phyloP scores from a whole-genome alignment of 2,888 invertebrate species.

The Ormia ochracea region DNA sequence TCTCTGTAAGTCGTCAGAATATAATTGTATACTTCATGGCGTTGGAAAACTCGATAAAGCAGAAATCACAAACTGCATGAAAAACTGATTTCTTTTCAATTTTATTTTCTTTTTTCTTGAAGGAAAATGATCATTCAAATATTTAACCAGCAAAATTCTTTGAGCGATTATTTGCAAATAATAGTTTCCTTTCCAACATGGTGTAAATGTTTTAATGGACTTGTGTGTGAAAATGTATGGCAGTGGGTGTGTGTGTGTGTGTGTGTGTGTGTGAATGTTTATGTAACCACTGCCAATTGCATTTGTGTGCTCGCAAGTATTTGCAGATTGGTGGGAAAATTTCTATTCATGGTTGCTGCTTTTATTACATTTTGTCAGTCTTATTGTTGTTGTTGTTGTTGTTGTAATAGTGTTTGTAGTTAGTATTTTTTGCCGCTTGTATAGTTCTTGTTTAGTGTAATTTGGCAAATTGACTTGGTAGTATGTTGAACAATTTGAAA shows the following conservation, averaged over 20 bases:
- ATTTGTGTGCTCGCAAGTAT: constrained; percentile 2
- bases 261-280: not conserved
- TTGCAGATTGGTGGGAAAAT: constrained; percentile 51
- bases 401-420: constrained; percentile 1
- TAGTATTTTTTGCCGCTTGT: constrained; percentile 16
- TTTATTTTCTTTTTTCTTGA: too few species aligned
- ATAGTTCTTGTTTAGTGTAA: constrained; percentile 51
- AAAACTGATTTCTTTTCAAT: too few species aligned
- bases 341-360: constrained; percentile 50
- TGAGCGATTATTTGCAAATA: constrained; percentile 13
- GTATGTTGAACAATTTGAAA: constrained; percentile 53
- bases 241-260: not conserved
- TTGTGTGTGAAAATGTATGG: not conserved
- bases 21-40: too few species aligned
- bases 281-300: not conserved
- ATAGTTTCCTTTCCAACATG: not conserved
- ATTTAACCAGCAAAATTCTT: constrained; percentile 10
- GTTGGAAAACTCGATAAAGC: too few species aligned
- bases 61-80: too few species aligned
- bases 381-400: constrained; percentile 6
- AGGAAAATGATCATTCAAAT: not conserved
- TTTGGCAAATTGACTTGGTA: constrained; percentile 61
- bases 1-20: too few species aligned
- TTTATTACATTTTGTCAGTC: too few species aligned
- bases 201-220: not conserved